phyloP scores from a whole-genome alignment of 37 sponge, comb jelly and placozoan species.

The Aphrocallistes beatrix region DNA sequence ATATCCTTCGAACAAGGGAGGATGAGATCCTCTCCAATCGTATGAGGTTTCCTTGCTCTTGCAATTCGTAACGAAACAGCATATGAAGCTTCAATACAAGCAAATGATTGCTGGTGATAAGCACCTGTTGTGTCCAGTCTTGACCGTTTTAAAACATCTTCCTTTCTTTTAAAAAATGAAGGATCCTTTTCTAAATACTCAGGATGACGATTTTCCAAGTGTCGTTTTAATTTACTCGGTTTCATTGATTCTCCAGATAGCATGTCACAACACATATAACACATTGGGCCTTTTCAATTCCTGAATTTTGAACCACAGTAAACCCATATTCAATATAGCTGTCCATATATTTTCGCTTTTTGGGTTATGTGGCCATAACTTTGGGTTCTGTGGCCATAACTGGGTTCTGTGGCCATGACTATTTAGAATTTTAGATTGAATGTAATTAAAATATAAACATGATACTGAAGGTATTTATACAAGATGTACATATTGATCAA shows the following conservation, averaged over 20 bases:
- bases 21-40: no score
- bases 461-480: no score
- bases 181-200: slow-evolving; percentile 17
- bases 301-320: neutral
- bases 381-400: no score
- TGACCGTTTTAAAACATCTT: neutral
- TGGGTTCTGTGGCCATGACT: no score
- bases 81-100: neutral
- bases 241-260: slow-evolving; percentile 3
- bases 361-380: neutral
- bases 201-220: slow-evolving; percentile 6
- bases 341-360: slow-evolving; percentile 15
- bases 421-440: no score
- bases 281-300: neutral
- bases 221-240: slow-evolving; percentile 17
- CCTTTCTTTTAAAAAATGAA: neutral
- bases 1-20: no score
- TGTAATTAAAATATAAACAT: no score
- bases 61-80: neutral
- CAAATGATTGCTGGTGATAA: neutral
- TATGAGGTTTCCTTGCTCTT: no score
- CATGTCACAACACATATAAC: neutral
- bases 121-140: neutral
- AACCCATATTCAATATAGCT: neutral
- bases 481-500: no score